Conservation (phyloP, 2,888 invertebrate genomes). For the Leptodirus hochenwartii region DNA sequence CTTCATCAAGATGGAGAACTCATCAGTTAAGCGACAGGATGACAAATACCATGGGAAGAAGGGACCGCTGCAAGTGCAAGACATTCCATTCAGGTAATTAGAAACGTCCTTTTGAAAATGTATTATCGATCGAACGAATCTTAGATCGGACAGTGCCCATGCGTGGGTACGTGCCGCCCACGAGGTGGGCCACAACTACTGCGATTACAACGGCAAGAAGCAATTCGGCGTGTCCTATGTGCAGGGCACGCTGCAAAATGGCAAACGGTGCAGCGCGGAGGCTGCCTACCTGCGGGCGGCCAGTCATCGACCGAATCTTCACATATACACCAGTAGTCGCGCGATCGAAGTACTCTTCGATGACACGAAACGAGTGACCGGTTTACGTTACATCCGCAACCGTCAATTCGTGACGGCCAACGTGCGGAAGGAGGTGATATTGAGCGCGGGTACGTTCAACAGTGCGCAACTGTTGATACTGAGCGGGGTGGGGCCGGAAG, state of each 20-base stretch:
- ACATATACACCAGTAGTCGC: constrained; percentile 39
- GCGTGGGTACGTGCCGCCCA: constrained; percentile 43
- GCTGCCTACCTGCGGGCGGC: constrained; percentile 43
- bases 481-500: constrained; percentile 53
- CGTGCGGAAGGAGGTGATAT: constrained; percentile 62
- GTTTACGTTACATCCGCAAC: constrained; percentile 39
- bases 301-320: constrained; percentile 41
- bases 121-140: too few relatives aligned
- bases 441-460: constrained; percentile 74
- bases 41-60: constrained; percentile 24
- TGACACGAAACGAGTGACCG: constrained; percentile 41
- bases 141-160: constrained; percentile 26
- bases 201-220: constrained; percentile 49
- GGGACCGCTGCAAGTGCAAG: constrained; percentile 26
- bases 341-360: constrained; percentile 51
- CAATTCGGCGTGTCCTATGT: constrained; percentile 42
- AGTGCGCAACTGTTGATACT: constrained; percentile 82
- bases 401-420: constrained; percentile 23
- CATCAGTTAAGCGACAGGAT: constrained; percentile 20
- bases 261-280: constrained; percentile 45
- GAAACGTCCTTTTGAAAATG: too few relatives aligned
- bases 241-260: constrained; percentile 39
- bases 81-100: constrained; percentile 22
- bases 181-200: constrained; percentile 43
- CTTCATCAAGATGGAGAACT: constrained; percentile 25